A percentile compares a stretch with the other conserved stretches of the same genome.
Conservation (phyloP, 2,888 invertebrate genomes). For the Caenorhabditis sp. region DNA sequence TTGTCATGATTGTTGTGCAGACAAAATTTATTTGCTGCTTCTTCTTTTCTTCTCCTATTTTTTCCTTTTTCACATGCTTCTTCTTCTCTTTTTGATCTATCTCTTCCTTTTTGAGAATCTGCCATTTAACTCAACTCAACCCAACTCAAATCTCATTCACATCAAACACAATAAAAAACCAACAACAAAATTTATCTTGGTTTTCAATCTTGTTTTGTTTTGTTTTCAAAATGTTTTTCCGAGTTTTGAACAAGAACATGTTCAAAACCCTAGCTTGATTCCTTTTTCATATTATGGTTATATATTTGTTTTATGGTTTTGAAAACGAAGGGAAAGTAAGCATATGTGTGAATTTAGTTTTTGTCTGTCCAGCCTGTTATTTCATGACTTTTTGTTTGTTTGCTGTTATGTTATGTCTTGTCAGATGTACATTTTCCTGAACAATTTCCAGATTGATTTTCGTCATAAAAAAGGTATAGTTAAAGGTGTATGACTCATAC, state of each 20-base stretch:
- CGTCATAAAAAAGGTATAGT: not conserved
- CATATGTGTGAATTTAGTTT: not conserved
- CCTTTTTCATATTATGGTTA: not conserved
- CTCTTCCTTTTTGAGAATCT: not conserved
- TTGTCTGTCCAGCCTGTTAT: no score
- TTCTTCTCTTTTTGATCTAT: not conserved
- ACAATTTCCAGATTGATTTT: not conserved
- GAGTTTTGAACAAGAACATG: no score
- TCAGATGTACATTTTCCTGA: not conserved
- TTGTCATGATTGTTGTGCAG: slow-evolving; percentile 1
- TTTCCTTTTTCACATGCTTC: not conserved
- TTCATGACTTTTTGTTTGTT: not conserved
- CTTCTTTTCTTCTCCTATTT: not conserved
- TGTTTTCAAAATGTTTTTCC: no score
- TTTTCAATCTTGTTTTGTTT: not conserved
- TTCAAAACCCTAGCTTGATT: not conserved
- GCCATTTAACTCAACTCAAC: not conserved
- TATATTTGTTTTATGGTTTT: not conserved
- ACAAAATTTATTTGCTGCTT: not conserved
- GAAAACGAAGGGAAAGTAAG: not conserved
- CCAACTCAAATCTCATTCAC: not conserved
- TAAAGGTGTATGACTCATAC: not conserved
- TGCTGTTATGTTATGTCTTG: not conserved
- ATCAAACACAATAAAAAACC: not conserved
- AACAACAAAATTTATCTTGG: not conserved